Evolutionary conservation across 2,797 vertebrate species (phyloP), one percentile per base, ranked within the genome.

Genomic region (Prunella strophiata): DNA sequence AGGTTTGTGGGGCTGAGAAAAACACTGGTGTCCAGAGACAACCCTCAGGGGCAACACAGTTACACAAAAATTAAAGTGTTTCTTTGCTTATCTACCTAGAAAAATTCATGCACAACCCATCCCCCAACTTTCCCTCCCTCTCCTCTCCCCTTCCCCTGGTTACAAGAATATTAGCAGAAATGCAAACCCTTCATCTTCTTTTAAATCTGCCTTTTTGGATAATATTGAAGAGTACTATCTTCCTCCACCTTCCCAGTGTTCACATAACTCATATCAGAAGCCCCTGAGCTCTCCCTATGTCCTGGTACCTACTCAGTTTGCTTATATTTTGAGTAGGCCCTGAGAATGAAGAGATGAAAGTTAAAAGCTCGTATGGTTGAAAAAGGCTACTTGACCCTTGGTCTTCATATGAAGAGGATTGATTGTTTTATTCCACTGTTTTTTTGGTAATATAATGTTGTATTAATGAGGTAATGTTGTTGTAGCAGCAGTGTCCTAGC

Each of bases 401-500:
- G 67, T 84, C 63, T 34, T 73, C 26, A 50, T 29, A 65, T 6
- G 8, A 86, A 62, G 48, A 73, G 34, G 19, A 19, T 1, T 82
- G 59, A 88, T 63, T 51, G 20, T 63, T 91, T 95, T 66, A 58
- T 63, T 93, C 48, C 20, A 7, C 62, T 43, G 40, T 20, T 71
- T 52, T 93, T 73, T 88, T 94, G 57, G 55, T 47, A 82, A 73
- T 74, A 57, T 57, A 40, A 87, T 95, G 71, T 89, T 95, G 42
- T 58, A 80, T 72, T 92, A 89, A 67, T 91, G 91, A 92, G 52
- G 42, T 95, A 92, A 93, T 95, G 79, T 89, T 94, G 63, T 89
- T 95, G 57, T 57, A 95, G 72, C 93, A 77, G 61, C 76, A 43
- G 85, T 54, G 79, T 89, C 75, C 93, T 65, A 83, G 40, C 20